These are phyloP conservation scores for Phoenicopterus ruber DNA, from an alignment of 2,113 vertebrate genomes.

Conservation along the genomic window DNA sequence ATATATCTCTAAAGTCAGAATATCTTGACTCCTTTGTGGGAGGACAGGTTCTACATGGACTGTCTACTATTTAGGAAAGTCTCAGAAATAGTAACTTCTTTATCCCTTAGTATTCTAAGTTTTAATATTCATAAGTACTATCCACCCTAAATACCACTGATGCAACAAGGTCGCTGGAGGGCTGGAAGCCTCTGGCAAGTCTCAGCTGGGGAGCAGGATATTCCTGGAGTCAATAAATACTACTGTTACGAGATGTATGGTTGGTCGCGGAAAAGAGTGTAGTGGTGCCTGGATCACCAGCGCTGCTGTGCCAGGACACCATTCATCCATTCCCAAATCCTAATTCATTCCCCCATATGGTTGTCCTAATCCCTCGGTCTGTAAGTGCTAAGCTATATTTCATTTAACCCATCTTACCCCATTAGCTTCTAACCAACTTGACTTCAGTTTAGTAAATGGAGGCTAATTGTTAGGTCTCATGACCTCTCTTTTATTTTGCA, in stretches of 20 bases:
- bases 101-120: background rate
- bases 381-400: background rate
- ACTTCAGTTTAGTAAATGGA: background rate
- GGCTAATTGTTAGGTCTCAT: background rate
- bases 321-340: background rate
- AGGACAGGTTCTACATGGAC: background rate
- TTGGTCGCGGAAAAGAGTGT: background rate
- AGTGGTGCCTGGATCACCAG: background rate
- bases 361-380: background rate
- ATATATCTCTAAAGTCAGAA: background rate
- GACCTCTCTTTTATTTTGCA: background rate
- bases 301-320: background rate
- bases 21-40: background rate
- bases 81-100: background rate
- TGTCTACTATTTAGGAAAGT: background rate
- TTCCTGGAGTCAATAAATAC: background rate
- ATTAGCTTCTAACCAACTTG: background rate
- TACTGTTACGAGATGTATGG: background rate
- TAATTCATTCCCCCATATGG: background rate
- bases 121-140: background rate
- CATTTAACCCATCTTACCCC: background rate
- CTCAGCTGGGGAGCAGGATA: background rate
- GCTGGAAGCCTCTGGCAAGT: background rate
- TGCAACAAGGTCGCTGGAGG: background rate
- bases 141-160: background rate